A percentile compares a stretch with the other conserved stretches of the same genome.
Conservation (phyloP, 2,888 invertebrate species). For the Tetramorium bicarinatum region DNA sequence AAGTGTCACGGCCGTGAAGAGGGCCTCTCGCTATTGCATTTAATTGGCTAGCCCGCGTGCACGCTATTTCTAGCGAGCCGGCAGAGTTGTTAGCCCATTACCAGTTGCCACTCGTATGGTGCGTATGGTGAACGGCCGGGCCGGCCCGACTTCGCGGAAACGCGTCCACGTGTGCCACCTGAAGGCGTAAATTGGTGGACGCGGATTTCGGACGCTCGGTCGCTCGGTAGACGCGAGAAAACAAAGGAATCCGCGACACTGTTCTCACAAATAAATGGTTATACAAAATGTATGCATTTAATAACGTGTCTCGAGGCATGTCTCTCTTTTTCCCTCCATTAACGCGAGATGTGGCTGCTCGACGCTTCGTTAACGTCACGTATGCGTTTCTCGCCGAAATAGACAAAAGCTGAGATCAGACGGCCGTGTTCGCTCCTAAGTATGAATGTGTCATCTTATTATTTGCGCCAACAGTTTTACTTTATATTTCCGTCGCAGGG, state of each 20-base stretch:
- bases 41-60: constrained; percentile 82
- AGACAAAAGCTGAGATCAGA: neutral
- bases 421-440: neutral
- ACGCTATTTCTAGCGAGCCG: constrained; percentile 80
- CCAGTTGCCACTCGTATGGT: constrained; percentile 66
- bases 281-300: neutral
- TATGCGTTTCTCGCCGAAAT: neutral
- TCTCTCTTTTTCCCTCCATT: neutral
- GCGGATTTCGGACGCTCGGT: neutral
- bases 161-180: constrained; percentile 22
- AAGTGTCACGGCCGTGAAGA: constrained; percentile 77
- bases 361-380: neutral
- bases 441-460: neutral
- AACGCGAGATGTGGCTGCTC: neutral
- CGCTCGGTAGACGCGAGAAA: neutral
- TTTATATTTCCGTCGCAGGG: neutral
- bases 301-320: neutral
- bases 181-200: constrained; percentile 34
- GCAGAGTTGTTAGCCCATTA: constrained; percentile 81
- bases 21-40: constrained; percentile 77
- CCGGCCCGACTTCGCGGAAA: constrained; percentile 43
- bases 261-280: neutral
- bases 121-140: constrained; percentile 15
- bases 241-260: neutral
- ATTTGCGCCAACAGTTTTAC: neutral